Conservation (phyloP, 1,140 invertebrate genomes). For the Melanaphis sacchari region DNA sequence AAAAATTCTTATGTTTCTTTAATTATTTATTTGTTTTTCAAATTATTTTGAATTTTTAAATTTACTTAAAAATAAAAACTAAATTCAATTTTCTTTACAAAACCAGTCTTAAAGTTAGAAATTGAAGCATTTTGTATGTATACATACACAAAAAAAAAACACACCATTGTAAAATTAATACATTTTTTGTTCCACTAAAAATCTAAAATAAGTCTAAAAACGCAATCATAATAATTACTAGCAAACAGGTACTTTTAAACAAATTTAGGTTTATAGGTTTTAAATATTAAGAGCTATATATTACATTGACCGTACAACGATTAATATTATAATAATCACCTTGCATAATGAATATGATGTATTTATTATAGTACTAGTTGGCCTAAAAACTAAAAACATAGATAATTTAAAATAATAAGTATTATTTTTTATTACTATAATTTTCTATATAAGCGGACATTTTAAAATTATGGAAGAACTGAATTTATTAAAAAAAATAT, state of each 20-base stretch:
- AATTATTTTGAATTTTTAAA: too few relatives aligned
- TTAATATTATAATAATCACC: constrained; percentile 10
- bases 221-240: not conserved
- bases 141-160: too few relatives aligned
- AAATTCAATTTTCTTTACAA: too few relatives aligned
- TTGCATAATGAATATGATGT: not conserved
- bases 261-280: constrained; percentile 5
- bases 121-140: too few relatives aligned
- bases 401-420: constrained; percentile 8
- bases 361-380: constrained; percentile 21
- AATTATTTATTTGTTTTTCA: too few relatives aligned
- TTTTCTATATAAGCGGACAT: not conserved
- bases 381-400: not conserved
- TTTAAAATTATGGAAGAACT: not conserved
- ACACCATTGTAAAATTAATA: too few relatives aligned
- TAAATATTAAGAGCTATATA: not conserved
- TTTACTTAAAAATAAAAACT: too few relatives aligned
- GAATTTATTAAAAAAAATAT: constrained; percentile 7
- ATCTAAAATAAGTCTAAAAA: not conserved
- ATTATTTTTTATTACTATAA: constrained; percentile 31
- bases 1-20: too few relatives aligned
- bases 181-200: too few relatives aligned
- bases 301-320: not conserved
- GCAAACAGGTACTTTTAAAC: not conserved
- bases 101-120: too few relatives aligned